Evolutionary conservation across 1,140 invertebrate genomes (phyloP), one percentile per base, ranked within the genome.

Genomic region (Cheumatopsyche charites): DNA sequence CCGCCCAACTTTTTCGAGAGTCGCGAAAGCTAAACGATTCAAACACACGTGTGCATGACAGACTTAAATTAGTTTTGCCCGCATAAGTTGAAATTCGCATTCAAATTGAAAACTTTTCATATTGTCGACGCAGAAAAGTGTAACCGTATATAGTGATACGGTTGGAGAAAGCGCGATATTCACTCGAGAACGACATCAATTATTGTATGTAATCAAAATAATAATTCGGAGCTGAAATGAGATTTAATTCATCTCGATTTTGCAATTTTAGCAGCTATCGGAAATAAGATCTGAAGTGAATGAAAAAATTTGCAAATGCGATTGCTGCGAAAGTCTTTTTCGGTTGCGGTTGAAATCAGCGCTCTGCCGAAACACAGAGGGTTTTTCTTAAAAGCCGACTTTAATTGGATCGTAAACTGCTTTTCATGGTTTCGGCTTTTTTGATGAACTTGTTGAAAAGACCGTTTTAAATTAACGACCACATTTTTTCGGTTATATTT

Each of bases 331-430:
- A 17, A 52, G 47, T 6, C 19, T 52, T 17, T 17, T 17, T 17
- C 19, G 47, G n/a, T 15, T 45, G 43, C 17, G 12, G 43, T 15
- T 15, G 11, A 45, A n/a, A 45, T 45, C 43, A 52, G 3, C 29
- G n/a, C 19, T 52, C 15, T 52, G 13, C 13, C 12, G 4, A 4
- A 17, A 4, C 45, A 13, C 4, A 52, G 19, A 17, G 47, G 9
- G n/a, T 52, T 13, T 36, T 19, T 52, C 55, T 58, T 58, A 25
- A 58, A 9, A 4, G 23, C 55, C 21, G 21, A 17, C 55, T 23
- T 19, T 58, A 58, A 58, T 58, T 58, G 55, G 21, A 58, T 19
- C 7, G 55, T 58, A 58, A 58, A 58, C 55, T 36, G 29, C 29
- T 9, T 6, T 52, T 23, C 12, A 58, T 25, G 11, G 12, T 21